Conservation (phyloP, 2,888 invertebrate genomes). For the Sarcophaga variegata region DNA sequence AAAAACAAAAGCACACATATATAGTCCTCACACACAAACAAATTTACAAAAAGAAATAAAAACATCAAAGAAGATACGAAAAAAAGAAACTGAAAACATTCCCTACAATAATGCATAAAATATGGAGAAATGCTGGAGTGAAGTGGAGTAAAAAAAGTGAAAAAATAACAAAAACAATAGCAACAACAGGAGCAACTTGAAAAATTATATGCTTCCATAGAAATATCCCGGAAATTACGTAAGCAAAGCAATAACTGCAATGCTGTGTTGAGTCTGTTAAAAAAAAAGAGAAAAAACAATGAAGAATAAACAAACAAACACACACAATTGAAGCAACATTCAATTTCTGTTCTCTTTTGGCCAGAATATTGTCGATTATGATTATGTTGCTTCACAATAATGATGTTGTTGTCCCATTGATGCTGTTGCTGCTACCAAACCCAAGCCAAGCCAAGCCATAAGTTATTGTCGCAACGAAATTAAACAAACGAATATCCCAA, state of each 20-base stretch:
- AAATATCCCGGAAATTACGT: slow-evolving; percentile 69
- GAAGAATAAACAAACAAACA: not conserved
- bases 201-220: slow-evolving; percentile 42
- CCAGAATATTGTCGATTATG: slow-evolving; percentile 24
- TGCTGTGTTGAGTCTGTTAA: slow-evolving; percentile 61
- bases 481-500: slow-evolving; percentile 43
- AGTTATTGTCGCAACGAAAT: slow-evolving; percentile 52
- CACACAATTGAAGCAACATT: slow-evolving; percentile 14
- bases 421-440: slow-evolving; percentile 14
- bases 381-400: slow-evolving; percentile 40
- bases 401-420: slow-evolving; percentile 32
- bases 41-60: slow-evolving; percentile 4
- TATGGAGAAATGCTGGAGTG: slow-evolving; percentile 18
- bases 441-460: slow-evolving; percentile 12
- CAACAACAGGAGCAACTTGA: slow-evolving; percentile 14
- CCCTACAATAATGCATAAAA: slow-evolving; percentile 33
- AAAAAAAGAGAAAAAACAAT: slow-evolving; percentile 43
- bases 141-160: slow-evolving; percentile 10
- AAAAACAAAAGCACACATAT: not conserved
- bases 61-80: slow-evolving; percentile 15
- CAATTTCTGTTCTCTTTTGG: not conserved
- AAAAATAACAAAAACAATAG: not conserved
- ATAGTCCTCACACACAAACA: no score
- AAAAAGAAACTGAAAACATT: not conserved
- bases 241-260: slow-evolving; percentile 58